Conservation (phyloP, 2,888 invertebrate species). For the Nomada goodeniana region DNA sequence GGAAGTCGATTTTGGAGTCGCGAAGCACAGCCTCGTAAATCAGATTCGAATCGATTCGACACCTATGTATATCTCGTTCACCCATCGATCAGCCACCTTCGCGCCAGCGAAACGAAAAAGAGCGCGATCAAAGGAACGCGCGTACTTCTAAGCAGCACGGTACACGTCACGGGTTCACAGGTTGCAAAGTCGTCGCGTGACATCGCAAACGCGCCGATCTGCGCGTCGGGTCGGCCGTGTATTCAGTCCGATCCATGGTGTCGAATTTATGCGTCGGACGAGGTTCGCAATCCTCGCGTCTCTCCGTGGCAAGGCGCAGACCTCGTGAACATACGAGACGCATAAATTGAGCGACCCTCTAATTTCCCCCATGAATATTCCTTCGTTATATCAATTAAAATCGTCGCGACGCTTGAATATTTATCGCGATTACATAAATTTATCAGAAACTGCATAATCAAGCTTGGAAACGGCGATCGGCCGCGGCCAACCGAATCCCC, state of each 20-base stretch:
- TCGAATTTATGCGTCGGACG: conserved; percentile 42
- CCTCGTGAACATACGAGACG: conserved; percentile 45
- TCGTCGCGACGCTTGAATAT: conserved; percentile 53
- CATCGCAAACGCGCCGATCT: conserved; percentile 37
- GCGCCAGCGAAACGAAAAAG: not conserved
- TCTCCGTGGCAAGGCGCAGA: conserved; percentile 21
- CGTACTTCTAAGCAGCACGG: not conserved
- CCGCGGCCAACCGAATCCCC: too few species aligned
- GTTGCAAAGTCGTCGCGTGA: conserved; percentile 56
- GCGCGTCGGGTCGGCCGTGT: conserved; percentile 17
- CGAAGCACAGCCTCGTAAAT: conserved; percentile 4
- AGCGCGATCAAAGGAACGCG: not conserved
- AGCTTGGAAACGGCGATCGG: conserved; percentile 13
- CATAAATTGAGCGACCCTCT: conserved; percentile 53
- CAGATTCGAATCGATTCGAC: not conserved
- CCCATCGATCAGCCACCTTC: not conserved
- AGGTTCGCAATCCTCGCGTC: conserved; percentile 32
- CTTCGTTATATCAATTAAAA: conserved; percentile 61
- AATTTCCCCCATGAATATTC: conserved; percentile 61
- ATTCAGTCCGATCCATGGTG: conserved; percentile 16
- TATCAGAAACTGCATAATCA: conserved; percentile 47
- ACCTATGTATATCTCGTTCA: not conserved
- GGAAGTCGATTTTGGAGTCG: conserved; percentile 30
- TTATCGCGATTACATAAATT: conserved; percentile 53
- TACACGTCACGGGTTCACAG: conserved; percentile 15